These are phyloP conservation scores for Cordilura impudica DNA, from an alignment of 2,888 invertebrate species.

Conservation along the genomic window DNA sequence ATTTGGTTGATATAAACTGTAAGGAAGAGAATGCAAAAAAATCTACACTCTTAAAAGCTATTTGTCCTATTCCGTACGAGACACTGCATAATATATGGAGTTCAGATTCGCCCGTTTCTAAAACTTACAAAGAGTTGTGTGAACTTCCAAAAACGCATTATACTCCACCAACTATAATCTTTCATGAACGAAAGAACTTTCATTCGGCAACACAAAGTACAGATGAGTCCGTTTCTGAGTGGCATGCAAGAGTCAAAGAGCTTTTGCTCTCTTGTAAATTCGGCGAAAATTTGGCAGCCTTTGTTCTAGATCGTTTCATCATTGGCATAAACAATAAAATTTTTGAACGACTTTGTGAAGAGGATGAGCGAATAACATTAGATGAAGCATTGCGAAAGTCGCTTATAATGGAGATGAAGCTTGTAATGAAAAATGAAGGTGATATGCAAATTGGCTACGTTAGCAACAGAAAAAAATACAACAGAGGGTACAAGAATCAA, in stretches of 20 bases:
- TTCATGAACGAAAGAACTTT: too few species aligned
- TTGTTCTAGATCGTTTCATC: constrained; percentile 42
- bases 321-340: constrained; percentile 37
- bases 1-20: constrained; percentile 39
- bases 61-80: constrained; percentile 24
- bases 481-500: not conserved
- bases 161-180: not conserved
- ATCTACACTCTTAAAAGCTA: constrained; percentile 38
- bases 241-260: constrained; percentile 44
- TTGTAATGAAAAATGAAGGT: not conserved
- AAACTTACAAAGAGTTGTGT: constrained; percentile 30
- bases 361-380: constrained; percentile 53
- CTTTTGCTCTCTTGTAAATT: constrained; percentile 41
- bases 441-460: constrained; percentile 29
- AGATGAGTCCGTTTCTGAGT: constrained; percentile 13
- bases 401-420: constrained; percentile 34
- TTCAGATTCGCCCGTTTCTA: constrained; percentile 26
- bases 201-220: too few species aligned
- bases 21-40: constrained; percentile 38
- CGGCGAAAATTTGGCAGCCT: constrained; percentile 17
- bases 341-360: constrained; percentile 57
- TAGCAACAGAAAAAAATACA: not conserved
- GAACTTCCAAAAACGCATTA: not conserved
- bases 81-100: constrained; percentile 34
- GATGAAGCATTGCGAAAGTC: constrained; percentile 39